Percentiles rank a stretch among this genome's conserved stretches.
Evolutionary conservation across 2,797 vertebrate genomes (phyloP).

Genomic region (Myotis findleyi): DNA sequence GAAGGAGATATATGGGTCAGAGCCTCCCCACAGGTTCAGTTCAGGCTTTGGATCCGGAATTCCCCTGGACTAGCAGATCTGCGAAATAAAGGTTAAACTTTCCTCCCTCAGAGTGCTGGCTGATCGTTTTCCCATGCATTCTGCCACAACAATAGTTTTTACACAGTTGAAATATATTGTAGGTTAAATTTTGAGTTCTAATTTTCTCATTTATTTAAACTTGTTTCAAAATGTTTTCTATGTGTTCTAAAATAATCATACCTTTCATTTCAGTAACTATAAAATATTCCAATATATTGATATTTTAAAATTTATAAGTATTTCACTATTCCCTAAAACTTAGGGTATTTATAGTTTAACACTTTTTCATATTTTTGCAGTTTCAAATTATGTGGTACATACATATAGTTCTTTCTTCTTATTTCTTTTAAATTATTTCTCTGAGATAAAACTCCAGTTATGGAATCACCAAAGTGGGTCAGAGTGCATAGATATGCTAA

Average conservation of each 20-base stretch:
- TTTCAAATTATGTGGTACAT: background rate
- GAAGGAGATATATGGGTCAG: too few species aligned
- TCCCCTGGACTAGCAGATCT: too few species aligned
- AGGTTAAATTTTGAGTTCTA: constrained; percentile 16
- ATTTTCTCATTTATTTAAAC: constrained; percentile 27
- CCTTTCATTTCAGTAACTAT: constrained; percentile 29
- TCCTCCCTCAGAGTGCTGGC: too few species aligned
- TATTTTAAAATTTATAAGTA: constrained; percentile 16
- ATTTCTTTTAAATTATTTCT: constrained; percentile 30
- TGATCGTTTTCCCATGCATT: too few species aligned
- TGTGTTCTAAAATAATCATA: background rate
- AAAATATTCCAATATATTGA: background rate
- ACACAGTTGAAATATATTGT: background rate
- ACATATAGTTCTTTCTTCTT: background rate
- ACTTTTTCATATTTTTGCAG: background rate
- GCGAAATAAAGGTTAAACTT: too few species aligned
- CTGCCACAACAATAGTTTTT: background rate
- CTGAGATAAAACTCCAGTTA: background rate
- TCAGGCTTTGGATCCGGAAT: too few species aligned
- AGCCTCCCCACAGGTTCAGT: too few species aligned
- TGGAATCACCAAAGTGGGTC: constrained; percentile 27
- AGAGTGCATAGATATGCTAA: background rate
- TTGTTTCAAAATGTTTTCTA: constrained; percentile 37
- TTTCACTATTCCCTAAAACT: constrained; percentile 8
- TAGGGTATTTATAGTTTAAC: constrained; percentile 5